A percentile compares a stretch with the other conserved stretches of the same genome.
Evolutionary conservation across 2,797 vertebrate species (phyloP).

Genomic region (Xiphorhynchus erythropygius): DNA sequence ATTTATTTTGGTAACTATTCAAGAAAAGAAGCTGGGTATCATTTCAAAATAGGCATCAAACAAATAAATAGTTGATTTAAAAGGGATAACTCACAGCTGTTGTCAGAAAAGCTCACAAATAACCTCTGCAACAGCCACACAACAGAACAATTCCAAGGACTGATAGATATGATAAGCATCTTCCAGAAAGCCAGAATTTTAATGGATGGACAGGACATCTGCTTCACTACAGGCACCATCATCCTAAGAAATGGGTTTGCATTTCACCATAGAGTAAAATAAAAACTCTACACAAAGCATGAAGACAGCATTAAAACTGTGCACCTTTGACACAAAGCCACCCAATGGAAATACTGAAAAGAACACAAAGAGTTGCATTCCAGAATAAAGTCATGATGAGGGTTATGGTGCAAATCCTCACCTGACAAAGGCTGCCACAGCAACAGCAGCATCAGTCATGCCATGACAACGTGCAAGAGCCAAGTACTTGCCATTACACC

Average conservation of each 20-base stretch:
- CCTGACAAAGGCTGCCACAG: not conserved
- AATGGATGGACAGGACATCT: not conserved
- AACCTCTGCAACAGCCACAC: not conserved
- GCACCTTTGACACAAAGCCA: not conserved
- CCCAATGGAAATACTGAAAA: not conserved
- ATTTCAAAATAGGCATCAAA: not conserved
- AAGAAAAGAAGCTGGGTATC: not conserved
- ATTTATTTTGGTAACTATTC: not conserved
- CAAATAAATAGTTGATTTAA: not conserved
- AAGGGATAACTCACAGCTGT: not conserved
- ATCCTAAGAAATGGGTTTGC: not conserved
- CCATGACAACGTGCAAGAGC: not conserved
- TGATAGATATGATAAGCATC: not conserved
- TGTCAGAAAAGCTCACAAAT: not conserved
- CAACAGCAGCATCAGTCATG: fast-evolving
- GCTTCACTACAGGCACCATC: not conserved
- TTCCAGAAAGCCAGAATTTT: not conserved
- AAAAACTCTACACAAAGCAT: not conserved
- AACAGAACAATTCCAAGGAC: not conserved
- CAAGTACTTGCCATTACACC: not conserved
- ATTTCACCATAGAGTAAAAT: not conserved
- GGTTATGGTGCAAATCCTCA: not conserved
- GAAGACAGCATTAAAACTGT: not conserved
- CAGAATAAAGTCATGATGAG: not conserved
- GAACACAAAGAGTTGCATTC: fast-evolving